Percentiles rank a stretch among this genome's conserved stretches.
phyloP scores from a whole-genome alignment of 2,888 invertebrate species.

The Synergus gifuensis region DNA sequence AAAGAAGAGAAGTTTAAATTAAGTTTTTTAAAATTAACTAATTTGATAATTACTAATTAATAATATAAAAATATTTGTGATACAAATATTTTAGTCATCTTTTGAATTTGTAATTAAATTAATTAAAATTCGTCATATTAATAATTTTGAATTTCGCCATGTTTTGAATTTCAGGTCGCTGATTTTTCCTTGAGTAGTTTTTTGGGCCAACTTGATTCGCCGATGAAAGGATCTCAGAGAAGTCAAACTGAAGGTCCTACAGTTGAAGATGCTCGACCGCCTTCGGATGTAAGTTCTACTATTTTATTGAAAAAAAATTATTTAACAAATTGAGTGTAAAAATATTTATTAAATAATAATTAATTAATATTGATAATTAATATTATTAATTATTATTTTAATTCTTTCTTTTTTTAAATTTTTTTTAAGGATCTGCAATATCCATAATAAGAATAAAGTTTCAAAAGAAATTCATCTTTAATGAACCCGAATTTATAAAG shows the following conservation, averaged over 20 bases:
- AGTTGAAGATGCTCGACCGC: constrained; percentile 78
- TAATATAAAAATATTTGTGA: too few relatives aligned
- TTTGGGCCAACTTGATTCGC: constrained; percentile 87
- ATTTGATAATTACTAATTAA: too few relatives aligned
- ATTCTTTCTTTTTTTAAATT: background rate
- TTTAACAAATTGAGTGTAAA: background rate
- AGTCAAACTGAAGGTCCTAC: constrained; percentile 71
- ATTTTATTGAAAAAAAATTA: background rate
- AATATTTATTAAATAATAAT: background rate
- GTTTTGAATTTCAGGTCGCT: constrained; percentile 76
- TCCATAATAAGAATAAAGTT: background rate
- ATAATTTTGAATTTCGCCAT: background rate
- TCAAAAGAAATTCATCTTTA: background rate
- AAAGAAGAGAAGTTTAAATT: too few relatives aligned
- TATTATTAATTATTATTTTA: too few relatives aligned
- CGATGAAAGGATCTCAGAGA: constrained; percentile 78
- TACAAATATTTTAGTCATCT: too few relatives aligned
- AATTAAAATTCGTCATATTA: background rate
- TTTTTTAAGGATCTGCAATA: too few relatives aligned
- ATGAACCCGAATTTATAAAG: too few relatives aligned
- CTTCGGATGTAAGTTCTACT: constrained; percentile 80
- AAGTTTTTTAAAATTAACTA: too few relatives aligned
- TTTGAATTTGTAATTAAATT: too few relatives aligned
- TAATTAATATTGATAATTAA: too few relatives aligned
- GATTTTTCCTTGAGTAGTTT: constrained; percentile 94